A percentile compares a stretch with the other conserved stretches of the same genome.
These are phyloP conservation scores for Cephonodes hylas DNA, from an alignment of 2,888 invertebrate species.

Conservation along the genomic window DNA sequence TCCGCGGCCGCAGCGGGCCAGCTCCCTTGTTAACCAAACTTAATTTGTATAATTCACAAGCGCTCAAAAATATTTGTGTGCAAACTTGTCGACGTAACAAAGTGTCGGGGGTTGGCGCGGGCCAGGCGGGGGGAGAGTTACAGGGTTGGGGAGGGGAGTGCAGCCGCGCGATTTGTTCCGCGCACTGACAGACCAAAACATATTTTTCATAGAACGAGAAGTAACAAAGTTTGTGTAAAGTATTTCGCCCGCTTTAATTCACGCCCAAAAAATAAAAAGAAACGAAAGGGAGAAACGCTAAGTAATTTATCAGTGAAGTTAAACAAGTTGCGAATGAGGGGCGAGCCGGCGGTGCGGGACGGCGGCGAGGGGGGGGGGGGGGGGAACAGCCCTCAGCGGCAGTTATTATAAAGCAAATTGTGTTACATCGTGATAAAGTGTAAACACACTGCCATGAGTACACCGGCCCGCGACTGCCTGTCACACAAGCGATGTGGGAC, in stretches of 20 bases:
- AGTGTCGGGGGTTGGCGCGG: neutral
- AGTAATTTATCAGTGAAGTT: slow-evolving; percentile 5
- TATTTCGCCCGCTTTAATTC: slow-evolving; percentile 1
- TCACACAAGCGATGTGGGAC: neutral
- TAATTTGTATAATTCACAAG: neutral
- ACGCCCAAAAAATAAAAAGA: slow-evolving; percentile 6
- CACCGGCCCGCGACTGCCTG: neutral
- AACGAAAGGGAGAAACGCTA: neutral
- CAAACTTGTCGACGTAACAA: slow-evolving; percentile 4
- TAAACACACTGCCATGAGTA: neutral
- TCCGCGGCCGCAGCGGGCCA: neutral
- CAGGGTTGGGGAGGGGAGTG: neutral
- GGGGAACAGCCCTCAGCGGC: neutral
- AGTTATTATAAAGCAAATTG: slow-evolving; percentile 4
- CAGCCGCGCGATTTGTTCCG: neutral
- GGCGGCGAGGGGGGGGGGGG: neutral
- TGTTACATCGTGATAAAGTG: neutral
- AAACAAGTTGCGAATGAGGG: neutral
- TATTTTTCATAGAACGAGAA: slow-evolving; percentile 5
- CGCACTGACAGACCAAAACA: neutral
- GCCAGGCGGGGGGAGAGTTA: too few relatives aligned
- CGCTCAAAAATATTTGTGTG: slow-evolving; percentile 6
- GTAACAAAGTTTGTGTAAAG: slow-evolving; percentile 1
- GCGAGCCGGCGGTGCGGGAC: too few relatives aligned
- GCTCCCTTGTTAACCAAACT: neutral